Evolutionary conservation across 1,140 invertebrate genomes (phyloP), one percentile per base, ranked within the genome.

Genomic region (Macrostomum lignano): DNA sequence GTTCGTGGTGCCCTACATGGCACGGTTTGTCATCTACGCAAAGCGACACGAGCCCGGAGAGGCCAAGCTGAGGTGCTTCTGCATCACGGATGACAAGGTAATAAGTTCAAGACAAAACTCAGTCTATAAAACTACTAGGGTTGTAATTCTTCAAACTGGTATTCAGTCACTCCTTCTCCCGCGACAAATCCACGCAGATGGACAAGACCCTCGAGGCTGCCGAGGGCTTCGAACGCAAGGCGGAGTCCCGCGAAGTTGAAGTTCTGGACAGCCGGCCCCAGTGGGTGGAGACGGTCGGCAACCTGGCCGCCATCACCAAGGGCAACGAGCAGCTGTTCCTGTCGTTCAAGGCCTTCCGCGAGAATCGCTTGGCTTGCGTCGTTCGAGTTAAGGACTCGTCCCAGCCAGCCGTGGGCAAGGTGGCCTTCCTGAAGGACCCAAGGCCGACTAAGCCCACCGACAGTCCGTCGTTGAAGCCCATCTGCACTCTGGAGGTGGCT

Each of bases 1-100:
- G 20, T 86, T 81, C 39, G 74, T 86, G 43, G 81, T 88, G 36
- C 82, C 82, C 9, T 93, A 88, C 49, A 88, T 91, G 74, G 75
- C 79, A 37, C 81, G 73, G 64, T 81, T 84, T 51, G 74, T 84
- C 25, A 78, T 91, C n/a, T 93, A 86, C 48, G 75, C 78, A 1
- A 86, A 88, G 55, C 67, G 81, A 38, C 71, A 81, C 25, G 69
- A 77, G 22, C 79, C 86, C 42, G 66, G 71, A 2, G 60, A 72
- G 6, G 79, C 79, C 7, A 70, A 79, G 33, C 57, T 91, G 7
- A 63, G 82, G 15, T 74, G 91, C 41, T 79, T 93, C 55, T 91
- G 82, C 48, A 86, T 93, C 68, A 93, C 84, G 10, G 82, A 91
- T 54, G 81, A 91, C 46, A 77, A 77, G 43, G 81, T 14, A n/a